Evolutionary conservation across 2,888 invertebrate genomes (phyloP).

Genomic region (Alloplasta piceator): DNA sequence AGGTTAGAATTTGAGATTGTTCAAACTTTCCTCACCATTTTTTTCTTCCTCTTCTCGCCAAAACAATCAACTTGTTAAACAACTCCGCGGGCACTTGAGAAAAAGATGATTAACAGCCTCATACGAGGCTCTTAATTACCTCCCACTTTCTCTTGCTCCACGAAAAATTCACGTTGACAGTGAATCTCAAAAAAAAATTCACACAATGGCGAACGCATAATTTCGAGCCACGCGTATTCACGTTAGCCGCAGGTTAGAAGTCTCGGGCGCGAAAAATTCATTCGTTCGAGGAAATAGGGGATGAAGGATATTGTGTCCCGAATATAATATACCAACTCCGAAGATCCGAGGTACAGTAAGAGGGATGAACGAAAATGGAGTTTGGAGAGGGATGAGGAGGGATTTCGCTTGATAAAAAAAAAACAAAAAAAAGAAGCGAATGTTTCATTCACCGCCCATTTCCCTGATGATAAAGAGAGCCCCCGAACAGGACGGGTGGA

Average conservation of each 20-base stretch:
- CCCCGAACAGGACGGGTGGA: conserved; percentile 69
- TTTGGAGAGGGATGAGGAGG: conserved; percentile 13
- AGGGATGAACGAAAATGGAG: conserved; percentile 3
- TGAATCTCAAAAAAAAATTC: too few species aligned
- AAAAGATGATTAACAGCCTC: too few species aligned
- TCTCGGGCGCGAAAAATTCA: conserved; percentile 41
- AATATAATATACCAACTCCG: conserved; percentile 33
- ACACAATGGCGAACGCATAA: conserved; percentile 16
- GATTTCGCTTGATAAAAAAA: too few species aligned
- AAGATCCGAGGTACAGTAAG: too few species aligned
- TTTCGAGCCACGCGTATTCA: conserved; percentile 13
- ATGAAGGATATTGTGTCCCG: conserved; percentile 34
- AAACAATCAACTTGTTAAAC: too few species aligned
- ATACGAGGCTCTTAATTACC: too few species aligned
- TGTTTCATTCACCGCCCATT: conserved; percentile 63
- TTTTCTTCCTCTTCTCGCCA: too few species aligned
- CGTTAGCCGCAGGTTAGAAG: conserved; percentile 42
- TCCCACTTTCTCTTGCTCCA: too few species aligned
- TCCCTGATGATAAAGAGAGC: conserved; percentile 70
- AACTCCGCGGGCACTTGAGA: too few species aligned
- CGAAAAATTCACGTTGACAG: too few species aligned
- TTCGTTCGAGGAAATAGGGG: conserved; percentile 52
- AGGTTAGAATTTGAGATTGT: too few species aligned
- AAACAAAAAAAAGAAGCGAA: conserved; percentile 29
- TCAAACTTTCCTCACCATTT: too few species aligned